Evolutionary conservation across 2,888 invertebrate species (phyloP).

Genomic region (Drosophila parthenogenetica): DNA sequence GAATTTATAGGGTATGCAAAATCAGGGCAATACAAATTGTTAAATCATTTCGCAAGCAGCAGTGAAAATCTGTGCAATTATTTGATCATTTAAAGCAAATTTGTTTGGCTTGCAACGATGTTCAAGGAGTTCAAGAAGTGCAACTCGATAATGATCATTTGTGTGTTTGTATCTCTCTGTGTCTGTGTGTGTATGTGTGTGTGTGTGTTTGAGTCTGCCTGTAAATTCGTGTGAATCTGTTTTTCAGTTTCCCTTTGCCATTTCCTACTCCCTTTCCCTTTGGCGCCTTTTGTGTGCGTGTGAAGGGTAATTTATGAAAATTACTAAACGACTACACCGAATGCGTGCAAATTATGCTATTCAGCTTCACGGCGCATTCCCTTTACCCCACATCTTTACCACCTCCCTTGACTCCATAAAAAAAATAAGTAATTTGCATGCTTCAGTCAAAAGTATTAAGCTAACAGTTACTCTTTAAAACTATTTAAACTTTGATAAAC

Average conservation of each 20-base stretch:
- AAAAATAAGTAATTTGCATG: neutral
- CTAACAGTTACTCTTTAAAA: conserved; percentile 9
- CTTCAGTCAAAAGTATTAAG: neutral
- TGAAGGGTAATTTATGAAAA: conserved; percentile 78
- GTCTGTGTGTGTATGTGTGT: neutral
- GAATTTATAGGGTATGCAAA: conserved; percentile 18
- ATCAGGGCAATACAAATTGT: conserved; percentile 27
- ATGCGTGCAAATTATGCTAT: conserved; percentile 79
- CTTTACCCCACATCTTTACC: too few species aligned
- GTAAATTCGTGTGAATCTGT: conserved; percentile 39
- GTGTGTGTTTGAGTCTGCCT: conserved; percentile 29
- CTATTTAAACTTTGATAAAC: neutral
- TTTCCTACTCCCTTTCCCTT: neutral
- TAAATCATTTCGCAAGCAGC: conserved; percentile 34
- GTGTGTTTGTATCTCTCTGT: neutral
- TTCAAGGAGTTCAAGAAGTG: conserved; percentile 29
- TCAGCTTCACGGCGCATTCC: conserved; percentile 17
- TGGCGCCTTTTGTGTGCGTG: conserved; percentile 35
- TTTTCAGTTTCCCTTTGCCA: conserved; percentile 14
- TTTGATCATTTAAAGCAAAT: conserved; percentile 64
- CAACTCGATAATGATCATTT: conserved; percentile 62
- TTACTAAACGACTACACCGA: conserved; percentile 73
- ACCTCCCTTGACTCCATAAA: neutral
- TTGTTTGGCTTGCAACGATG: conserved; percentile 39
- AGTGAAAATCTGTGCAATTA: conserved; percentile 60